phyloP scores from a whole-genome alignment of 1,140 invertebrate genomes.

The Neodiprion lecontei region DNA sequence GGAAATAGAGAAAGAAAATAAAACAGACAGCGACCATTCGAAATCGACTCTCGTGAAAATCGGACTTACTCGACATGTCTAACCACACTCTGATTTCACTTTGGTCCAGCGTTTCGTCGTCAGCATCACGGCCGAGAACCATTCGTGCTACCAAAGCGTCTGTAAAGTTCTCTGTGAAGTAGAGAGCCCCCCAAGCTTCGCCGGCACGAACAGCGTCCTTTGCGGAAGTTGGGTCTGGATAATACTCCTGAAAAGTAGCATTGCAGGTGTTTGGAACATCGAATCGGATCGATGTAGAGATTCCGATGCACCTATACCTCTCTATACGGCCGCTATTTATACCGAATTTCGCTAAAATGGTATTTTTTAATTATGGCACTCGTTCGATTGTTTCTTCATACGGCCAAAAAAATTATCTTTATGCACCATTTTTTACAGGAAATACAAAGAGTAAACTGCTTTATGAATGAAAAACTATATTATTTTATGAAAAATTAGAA shows the following conservation, averaged over 20 bases:
- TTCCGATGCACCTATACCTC: no score
- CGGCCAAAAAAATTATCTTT: no score
- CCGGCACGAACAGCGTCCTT: constrained; percentile 75
- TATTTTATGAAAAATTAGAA: no score
- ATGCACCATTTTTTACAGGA: no score
- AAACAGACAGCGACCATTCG: background rate
- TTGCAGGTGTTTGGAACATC: background rate
- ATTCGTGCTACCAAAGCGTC: constrained; percentile 77
- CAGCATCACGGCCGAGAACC: constrained; percentile 70
- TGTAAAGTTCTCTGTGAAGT: constrained; percentile 88
- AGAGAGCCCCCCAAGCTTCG: constrained; percentile 84
- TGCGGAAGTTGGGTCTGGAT: constrained; percentile 71
- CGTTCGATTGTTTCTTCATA: no score
- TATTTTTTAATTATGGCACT: no score
- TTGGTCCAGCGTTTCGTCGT: constrained; percentile 79
- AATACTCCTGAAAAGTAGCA: constrained; percentile 68
- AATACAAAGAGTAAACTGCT: no score
- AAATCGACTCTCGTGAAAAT: background rate
- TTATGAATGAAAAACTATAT: no score
- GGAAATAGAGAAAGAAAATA: background rate
- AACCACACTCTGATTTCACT: constrained; percentile 85
- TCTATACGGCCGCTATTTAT: no score
- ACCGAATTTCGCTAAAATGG: no score
- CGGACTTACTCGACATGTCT: constrained; percentile 85
- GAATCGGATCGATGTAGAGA: background rate